Percentiles rank a stretch among this genome's conserved stretches.
Conservation (phyloP, 2,113 vertebrate genomes). For the Setophaga kirtlandii region DNA sequence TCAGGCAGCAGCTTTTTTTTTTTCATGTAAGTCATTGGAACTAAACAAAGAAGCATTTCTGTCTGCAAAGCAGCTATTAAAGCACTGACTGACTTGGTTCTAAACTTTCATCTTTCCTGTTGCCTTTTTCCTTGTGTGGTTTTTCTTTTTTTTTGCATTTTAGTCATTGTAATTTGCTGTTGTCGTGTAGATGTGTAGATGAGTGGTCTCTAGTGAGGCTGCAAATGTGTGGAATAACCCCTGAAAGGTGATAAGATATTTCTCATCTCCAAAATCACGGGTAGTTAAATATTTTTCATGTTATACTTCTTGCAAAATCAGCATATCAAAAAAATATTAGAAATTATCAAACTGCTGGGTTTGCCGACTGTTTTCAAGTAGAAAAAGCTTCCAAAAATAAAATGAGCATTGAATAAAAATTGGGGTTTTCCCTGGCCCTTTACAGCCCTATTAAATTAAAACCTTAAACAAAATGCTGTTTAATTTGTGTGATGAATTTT, state of each 20-base stretch:
- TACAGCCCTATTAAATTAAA: constrained; percentile 2
- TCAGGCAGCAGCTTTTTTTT: constrained; percentile 33
- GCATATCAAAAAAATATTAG: background rate
- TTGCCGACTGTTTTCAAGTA: background rate
- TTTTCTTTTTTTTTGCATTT: background rate
- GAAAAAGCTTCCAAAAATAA: background rate
- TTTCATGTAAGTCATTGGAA: constrained; percentile 34
- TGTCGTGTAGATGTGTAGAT: background rate
- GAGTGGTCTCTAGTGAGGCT: background rate
- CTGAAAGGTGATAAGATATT: background rate
- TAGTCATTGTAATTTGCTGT: constrained; percentile 6
- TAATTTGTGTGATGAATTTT: background rate
- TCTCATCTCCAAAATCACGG: background rate
- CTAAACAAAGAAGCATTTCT: constrained; percentile 49
- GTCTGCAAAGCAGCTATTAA: constrained; percentile 47
- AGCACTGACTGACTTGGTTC: constrained; percentile 31
- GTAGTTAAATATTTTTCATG: background rate
- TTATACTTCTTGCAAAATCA: background rate
- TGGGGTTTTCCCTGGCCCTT: background rate
- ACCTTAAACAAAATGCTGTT: background rate
- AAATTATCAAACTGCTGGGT: background rate
- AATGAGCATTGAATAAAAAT: background rate
- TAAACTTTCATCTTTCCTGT: constrained; percentile 30
- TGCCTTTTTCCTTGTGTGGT: constrained; percentile 16
- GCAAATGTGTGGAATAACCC: background rate